Percentiles rank a stretch among this genome's conserved stretches.
Conservation (phyloP, 2,888 invertebrate genomes). For the Flexamia atlantica region DNA sequence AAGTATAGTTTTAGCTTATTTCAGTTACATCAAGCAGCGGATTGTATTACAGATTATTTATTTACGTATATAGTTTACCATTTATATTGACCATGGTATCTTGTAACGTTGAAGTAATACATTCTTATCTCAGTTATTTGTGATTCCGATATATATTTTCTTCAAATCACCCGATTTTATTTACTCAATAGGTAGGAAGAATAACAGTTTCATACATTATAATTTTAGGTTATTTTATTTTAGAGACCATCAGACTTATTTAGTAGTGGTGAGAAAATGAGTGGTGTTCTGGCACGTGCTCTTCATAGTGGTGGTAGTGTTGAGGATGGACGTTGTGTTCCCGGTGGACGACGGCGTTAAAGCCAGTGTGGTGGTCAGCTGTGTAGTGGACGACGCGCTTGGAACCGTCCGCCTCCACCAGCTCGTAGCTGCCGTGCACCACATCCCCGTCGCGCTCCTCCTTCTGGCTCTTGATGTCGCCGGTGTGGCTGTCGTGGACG, state of each 20-base stretch:
- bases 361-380: constrained; percentile 47
- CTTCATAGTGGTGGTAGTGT: constrained; percentile 39
- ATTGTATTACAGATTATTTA: too few relatives aligned
- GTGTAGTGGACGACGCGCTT: constrained; percentile 48
- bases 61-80: too few relatives aligned
- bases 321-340: constrained; percentile 53
- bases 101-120: too few relatives aligned
- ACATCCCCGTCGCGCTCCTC: constrained; percentile 50
- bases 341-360: constrained; percentile 51
- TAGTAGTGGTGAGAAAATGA: constrained; percentile 4
- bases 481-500: constrained; percentile 51
- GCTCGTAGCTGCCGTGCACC: constrained; percentile 49
- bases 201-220: too few relatives aligned
- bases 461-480: constrained; percentile 51
- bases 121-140: too few relatives aligned
- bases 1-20: too few relatives aligned
- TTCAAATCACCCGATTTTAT: too few relatives aligned
- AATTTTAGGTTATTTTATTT: too few relatives aligned
- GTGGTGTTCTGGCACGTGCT: constrained; percentile 10
- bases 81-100: too few relatives aligned
- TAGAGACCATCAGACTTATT: not conserved
- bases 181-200: too few relatives aligned
- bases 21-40: too few relatives aligned
- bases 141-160: too few relatives aligned
- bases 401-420: constrained; percentile 52